Base-by-base conservation (phyloP, 2,888 invertebrate species). In the Ornithoptera priamus region DNA sequence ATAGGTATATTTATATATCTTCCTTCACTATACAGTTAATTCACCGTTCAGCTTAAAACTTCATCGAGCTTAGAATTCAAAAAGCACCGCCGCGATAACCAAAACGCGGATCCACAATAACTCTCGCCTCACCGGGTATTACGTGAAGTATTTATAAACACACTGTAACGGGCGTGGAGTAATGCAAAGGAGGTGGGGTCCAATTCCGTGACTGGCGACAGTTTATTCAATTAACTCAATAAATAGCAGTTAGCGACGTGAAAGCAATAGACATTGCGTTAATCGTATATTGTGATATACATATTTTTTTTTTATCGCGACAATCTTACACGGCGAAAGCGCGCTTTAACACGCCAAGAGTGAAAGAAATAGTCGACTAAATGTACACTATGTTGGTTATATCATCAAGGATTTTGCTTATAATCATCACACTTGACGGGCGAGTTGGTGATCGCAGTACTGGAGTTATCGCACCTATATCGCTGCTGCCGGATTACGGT, bases 221-320 rank as follows among this genome's bases (percentile, higher is more conserved):
- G 86, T 91, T 89, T 86, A 85, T 88, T 86, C 88, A 91, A 91
- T 91, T 91, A 90, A 78, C 80, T 81, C 87, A 85, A 90, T 91
- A 89, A 92, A 89, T 91, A 90, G 77, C 80, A 87, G 85, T 86
- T 83, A 82, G 82, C 81, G 78, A 72, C 73, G 78, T 75, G 77
- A 75, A 70, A 74, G 83, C 84, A 84, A 84, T 85, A 85, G 82
- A 82, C 83, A 86, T 86, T 85, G 87, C 85, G 83, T 87, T 89
- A 88, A 89, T 84, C 85, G 86, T 90, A 88, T 86, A 86, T 83
- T 78, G 82, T 88, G 90, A 89, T 90, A 87, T 87, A 91, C 85
- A 89, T 30, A 87, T 89, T 87, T 86, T 90, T 89, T 42, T 42
- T 86, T 85, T 79, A 89, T 89, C 89, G 89, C 87, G 77, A 88